Percentiles rank a stretch among this genome's conserved stretches.
Evolutionary conservation across 2,888 invertebrate species (phyloP).

Genomic region (Sphaerophoria taeniata): DNA sequence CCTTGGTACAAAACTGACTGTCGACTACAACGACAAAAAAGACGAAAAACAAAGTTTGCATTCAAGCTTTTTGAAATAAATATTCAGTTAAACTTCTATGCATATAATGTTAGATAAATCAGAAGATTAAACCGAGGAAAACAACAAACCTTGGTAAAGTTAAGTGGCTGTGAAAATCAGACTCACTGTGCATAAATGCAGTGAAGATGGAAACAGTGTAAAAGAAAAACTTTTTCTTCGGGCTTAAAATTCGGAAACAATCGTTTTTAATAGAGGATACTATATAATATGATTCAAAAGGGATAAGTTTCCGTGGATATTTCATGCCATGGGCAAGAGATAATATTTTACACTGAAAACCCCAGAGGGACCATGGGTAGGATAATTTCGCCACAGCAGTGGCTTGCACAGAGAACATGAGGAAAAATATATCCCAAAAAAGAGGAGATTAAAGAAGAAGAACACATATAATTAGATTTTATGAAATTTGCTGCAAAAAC

Average conservation of each 20-base stretch:
- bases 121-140: constrained; percentile 52
- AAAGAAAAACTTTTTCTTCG: constrained; percentile 34
- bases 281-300: neutral
- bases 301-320: constrained; percentile 1
- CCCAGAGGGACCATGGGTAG: too few relatives aligned
- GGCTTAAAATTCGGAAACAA: constrained; percentile 8
- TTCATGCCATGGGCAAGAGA: neutral
- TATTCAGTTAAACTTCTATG: constrained; percentile 61
- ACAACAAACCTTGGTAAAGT: constrained; percentile 35
- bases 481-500: too few relatives aligned
- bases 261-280: neutral
- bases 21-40: too few relatives aligned
- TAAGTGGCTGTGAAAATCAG: constrained; percentile 26
- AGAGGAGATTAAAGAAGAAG: too few relatives aligned
- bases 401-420: too few relatives aligned
- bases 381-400: too few relatives aligned
- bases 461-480: too few relatives aligned
- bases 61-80: constrained; percentile 15
- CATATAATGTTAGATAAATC: constrained; percentile 57
- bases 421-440: too few relatives aligned
- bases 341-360: too few relatives aligned
- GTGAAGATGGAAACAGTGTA: neutral
- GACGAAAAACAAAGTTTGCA: neutral
- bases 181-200: constrained; percentile 30
- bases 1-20: neutral